These are phyloP conservation scores for Meloidogyne hapla DNA, from an alignment of 1,140 invertebrate genomes.

Conservation along the genomic window DNA sequence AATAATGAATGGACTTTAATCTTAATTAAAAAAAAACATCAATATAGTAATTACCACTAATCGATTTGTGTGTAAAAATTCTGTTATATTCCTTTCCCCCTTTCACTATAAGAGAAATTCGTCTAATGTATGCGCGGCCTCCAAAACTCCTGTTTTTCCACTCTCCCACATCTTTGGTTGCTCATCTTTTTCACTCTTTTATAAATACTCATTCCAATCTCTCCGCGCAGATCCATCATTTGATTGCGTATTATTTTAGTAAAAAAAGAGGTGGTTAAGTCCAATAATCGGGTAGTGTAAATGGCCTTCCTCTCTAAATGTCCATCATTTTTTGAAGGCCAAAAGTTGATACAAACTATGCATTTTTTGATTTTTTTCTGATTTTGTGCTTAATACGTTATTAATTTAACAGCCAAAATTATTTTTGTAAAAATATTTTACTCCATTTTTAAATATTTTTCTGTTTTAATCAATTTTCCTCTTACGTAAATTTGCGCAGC, in stretches of 20 bases:
- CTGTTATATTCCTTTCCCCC: background rate
- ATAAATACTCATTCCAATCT: background rate
- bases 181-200: background rate
- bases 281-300: background rate
- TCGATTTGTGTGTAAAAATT: background rate
- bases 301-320: background rate
- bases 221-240: background rate
- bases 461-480: too few species aligned
- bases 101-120: too few species aligned
- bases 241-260: slow-evolving; percentile 2
- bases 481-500: too few species aligned
- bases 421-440: too few species aligned
- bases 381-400: too few species aligned
- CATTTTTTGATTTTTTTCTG: background rate
- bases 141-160: background rate
- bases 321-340: slow-evolving; percentile 2
- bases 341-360: background rate
- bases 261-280: background rate
- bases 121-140: background rate
- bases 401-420: too few species aligned
- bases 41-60: background rate
- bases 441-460: too few species aligned
- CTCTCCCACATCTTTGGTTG: background rate
- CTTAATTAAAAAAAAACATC: background rate
- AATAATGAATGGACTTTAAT: background rate